Percentiles rank a stretch among this genome's conserved stretches.
These are phyloP conservation scores for Lepetodrilus schrolli DNA, from an alignment of 2,888 invertebrate species.

Conservation along the genomic window DNA sequence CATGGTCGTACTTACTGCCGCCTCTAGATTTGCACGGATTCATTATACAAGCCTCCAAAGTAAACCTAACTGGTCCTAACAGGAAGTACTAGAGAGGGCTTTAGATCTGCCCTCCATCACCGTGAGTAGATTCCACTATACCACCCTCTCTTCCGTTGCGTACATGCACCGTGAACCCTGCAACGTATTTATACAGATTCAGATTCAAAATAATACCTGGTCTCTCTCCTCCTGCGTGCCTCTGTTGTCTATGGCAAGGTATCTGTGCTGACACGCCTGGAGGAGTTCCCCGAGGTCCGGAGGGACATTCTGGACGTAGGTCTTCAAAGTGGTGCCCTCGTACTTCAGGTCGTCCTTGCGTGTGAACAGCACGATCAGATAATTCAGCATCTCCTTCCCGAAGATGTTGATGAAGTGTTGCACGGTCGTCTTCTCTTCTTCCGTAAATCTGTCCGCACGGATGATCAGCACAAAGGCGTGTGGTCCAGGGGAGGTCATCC, in stretches of 20 bases:
- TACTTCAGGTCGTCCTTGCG: slow-evolving; percentile 36
- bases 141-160: too few species aligned
- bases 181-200: too few species aligned
- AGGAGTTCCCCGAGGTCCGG: slow-evolving; percentile 26
- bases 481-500: slow-evolving; percentile 37
- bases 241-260: slow-evolving; percentile 30
- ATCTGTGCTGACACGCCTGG: slow-evolving; percentile 24
- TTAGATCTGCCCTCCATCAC: too few species aligned
- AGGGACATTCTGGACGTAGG: slow-evolving; percentile 32
- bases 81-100: too few species aligned
- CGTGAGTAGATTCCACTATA: too few species aligned
- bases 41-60: too few species aligned
- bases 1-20: too few species aligned
- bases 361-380: slow-evolving; percentile 38
- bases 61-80: too few species aligned
- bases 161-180: too few species aligned
- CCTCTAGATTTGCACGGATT: too few species aligned
- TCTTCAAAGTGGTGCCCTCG: slow-evolving; percentile 30
- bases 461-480: slow-evolving; percentile 41
- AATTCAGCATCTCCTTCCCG: slow-evolving; percentile 31
- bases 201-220: neutral
- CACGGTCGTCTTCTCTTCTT: slow-evolving; percentile 40
- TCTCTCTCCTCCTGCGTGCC: neutral
- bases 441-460: slow-evolving; percentile 36
- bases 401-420: slow-evolving; percentile 33